Conservation (phyloP, 2,888 invertebrate species). For the Sminthurinus aureus region DNA sequence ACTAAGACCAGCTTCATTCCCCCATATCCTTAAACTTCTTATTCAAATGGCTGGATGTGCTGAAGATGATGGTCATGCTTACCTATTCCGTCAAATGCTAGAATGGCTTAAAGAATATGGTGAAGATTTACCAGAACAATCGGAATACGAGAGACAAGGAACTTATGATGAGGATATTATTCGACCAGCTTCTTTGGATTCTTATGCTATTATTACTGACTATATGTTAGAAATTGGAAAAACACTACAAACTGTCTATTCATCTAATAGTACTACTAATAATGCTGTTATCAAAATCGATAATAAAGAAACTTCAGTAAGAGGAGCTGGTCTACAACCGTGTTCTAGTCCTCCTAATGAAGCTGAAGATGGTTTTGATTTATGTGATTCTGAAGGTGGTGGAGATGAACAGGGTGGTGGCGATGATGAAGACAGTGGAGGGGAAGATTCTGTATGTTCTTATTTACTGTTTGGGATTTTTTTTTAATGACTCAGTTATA, state of each 20-base stretch:
- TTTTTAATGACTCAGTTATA: too few relatives aligned
- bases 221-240: slow-evolving; percentile 58
- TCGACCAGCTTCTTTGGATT: slow-evolving; percentile 44
- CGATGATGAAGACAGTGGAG: slow-evolving; percentile 89
- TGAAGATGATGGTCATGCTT: slow-evolving; percentile 44
- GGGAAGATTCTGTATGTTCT: slow-evolving; percentile 77
- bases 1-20: slow-evolving; percentile 19
- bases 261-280: not conserved
- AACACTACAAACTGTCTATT: slow-evolving; percentile 44
- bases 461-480: slow-evolving; percentile 1
- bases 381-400: slow-evolving; percentile 80
- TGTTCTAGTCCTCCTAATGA: slow-evolving; percentile 57
- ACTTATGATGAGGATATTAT: slow-evolving; percentile 18
- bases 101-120: slow-evolving; percentile 57
- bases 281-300: slow-evolving; percentile 33
- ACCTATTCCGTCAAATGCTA: slow-evolving; percentile 55
- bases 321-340: slow-evolving; percentile 56
- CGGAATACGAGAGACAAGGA: slow-evolving; percentile 38
- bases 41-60: slow-evolving; percentile 53
- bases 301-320: slow-evolving; percentile 39
- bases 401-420: slow-evolving; percentile 87
- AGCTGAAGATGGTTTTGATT: slow-evolving; percentile 59
- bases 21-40: slow-evolving; percentile 53
- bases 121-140: slow-evolving; percentile 42
- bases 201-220: slow-evolving; percentile 54